Evolutionary conservation across 2,113 vertebrate genomes (phyloP).

Genomic region (Blennius ocellaris): DNA sequence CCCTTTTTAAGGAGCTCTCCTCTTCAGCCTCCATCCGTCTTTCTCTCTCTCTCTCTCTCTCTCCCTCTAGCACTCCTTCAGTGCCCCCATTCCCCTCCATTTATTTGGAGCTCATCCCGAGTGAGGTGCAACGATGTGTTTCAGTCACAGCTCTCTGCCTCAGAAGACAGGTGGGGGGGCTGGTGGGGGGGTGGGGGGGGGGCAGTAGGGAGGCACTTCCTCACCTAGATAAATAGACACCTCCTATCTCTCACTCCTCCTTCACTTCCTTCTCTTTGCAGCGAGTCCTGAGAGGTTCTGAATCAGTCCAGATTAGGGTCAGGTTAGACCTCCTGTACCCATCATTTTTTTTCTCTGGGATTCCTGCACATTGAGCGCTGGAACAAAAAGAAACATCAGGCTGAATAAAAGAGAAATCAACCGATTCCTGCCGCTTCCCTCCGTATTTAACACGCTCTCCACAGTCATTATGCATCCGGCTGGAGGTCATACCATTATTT

Average conservation of each 20-base stretch:
- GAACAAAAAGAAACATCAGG: slow-evolving; percentile 1
- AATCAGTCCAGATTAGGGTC: slow-evolving; percentile 36
- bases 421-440: slow-evolving; percentile 18
- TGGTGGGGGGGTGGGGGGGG: slow-evolving; percentile 3
- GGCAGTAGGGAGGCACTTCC: slow-evolving; percentile 67
- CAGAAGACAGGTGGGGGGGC: slow-evolving; percentile 63
- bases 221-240: slow-evolving; percentile 77
- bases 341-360: background rate
- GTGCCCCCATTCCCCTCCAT: slow-evolving; percentile 46
- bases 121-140: slow-evolving; percentile 79
- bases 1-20: slow-evolving; percentile 76
- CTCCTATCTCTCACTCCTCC: slow-evolving; percentile 50
- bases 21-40: slow-evolving; percentile 59
- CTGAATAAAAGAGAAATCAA: slow-evolving; percentile 23
- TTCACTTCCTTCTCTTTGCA: slow-evolving; percentile 38
- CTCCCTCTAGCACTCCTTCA: slow-evolving; percentile 4
- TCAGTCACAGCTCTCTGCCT: slow-evolving; percentile 82
- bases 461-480: slow-evolving; percentile 48
- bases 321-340: background rate
- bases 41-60: background rate
- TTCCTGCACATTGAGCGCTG: slow-evolving; percentile 26
- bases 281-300: slow-evolving; percentile 38
- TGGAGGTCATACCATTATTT: slow-evolving; percentile 49
- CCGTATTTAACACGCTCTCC: background rate
- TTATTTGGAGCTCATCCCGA: slow-evolving; percentile 79